Base-by-base conservation (phyloP, 1,140 invertebrate species). In the Batillaria attramentaria region DNA sequence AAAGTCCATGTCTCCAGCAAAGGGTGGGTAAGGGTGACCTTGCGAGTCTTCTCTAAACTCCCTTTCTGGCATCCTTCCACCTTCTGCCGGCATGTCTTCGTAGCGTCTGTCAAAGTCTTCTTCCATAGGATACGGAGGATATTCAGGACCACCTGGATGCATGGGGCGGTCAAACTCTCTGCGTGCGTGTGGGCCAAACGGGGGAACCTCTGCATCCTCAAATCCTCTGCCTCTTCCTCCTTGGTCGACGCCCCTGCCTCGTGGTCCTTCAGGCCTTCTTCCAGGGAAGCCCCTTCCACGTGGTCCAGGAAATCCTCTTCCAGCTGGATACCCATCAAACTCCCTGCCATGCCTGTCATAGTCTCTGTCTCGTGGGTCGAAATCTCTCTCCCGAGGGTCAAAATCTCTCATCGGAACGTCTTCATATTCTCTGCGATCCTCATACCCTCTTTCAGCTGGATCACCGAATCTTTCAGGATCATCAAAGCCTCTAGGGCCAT, bases 351-450 rank as follows among this genome's bases (percentile, higher is more conserved):
- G n/a, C 13, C 41, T 13, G 20, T 70, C 68, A 70, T 42, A 68
- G 42, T 82, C 80, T 74, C 76, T 75, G n/a, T 78, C 77, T 73
- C 76, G 43, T 8, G 73, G 68, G 13, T 77, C 69, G 3, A 39
- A 31, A 33, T 41, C 37, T 41, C 46, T 57, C 46, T 72, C 35
- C 50, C 35, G 33, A 33, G 72, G 20, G n/a, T n/a, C n/a, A n/a
- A 46, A 70, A 70, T 70, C 68, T 70, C 24, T 60, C 6, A 28
- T 74, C 50, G n/a, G n/a, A 54, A 54, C 50, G 16, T 42, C 39
- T 10, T 73, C 43, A 41, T 73, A 43, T 24, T 73, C 28, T 4
- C 70, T 41, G 33, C 50, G 35, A 43, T 73, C 37, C 28, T 43
- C 33, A 13, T 8, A 18, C 33, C 33, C 70, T 43, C 37, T 73